Evolutionary conservation across 2,797 vertebrate genomes (phyloP).

Genomic region (Hyperoplus lanceolatus): DNA sequence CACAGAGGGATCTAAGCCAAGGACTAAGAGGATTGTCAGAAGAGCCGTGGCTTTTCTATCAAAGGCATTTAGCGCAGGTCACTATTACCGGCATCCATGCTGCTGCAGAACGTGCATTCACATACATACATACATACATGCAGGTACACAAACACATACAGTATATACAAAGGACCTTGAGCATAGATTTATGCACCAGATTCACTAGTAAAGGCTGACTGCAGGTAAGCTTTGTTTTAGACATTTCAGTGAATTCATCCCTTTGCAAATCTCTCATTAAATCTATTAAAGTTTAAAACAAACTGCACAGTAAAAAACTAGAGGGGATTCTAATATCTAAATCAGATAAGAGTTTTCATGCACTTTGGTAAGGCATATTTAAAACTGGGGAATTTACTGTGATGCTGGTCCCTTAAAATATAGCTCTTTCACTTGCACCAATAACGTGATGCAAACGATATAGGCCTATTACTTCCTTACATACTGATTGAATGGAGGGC

Average conservation of each 20-base stretch:
- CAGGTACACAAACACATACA: neutral
- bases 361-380: no score
- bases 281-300: neutral
- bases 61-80: conserved; percentile 80
- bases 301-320: neutral
- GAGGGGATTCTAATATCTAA: no score
- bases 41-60: conserved; percentile 81
- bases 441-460: neutral
- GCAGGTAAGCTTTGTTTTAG: neutral
- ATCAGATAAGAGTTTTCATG: no score
- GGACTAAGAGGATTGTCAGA: conserved; percentile 84
- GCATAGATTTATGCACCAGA: neutral
- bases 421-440: neutral
- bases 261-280: neutral
- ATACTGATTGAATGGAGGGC: conserved; percentile 1
- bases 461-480: neutral
- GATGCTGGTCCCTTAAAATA: neutral
- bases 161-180: neutral
- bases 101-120: conserved; percentile 33
- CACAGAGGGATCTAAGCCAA: conserved; percentile 77
- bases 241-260: neutral
- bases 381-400: no score
- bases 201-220: neutral
- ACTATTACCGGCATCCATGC: conserved; percentile 69
- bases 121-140: neutral